Evolutionary conservation across 2,888 invertebrate genomes (phyloP).

Genomic region (Lysandra bellargus): DNA sequence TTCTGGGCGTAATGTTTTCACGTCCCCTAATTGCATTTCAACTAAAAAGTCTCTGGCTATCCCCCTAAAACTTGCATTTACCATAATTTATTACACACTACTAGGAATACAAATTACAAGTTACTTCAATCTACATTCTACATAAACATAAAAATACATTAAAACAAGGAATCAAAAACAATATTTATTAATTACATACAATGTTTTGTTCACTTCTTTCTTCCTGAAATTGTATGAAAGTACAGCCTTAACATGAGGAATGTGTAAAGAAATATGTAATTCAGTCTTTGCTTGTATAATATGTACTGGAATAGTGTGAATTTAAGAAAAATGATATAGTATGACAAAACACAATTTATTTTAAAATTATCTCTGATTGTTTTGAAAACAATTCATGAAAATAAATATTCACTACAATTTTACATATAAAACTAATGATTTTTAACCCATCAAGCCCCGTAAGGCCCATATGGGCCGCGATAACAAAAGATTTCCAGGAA

Average conservation of each 20-base stretch:
- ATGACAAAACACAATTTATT: conserved; percentile 33
- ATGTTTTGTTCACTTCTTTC: conserved; percentile 69
- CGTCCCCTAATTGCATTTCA: no score
- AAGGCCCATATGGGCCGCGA: no score
- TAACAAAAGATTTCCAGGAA: no score
- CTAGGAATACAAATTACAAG: no score
- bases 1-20: no score
- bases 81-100: no score
- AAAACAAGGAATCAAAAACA: conserved; percentile 48
- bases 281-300: conserved; percentile 63
- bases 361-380: background rate
- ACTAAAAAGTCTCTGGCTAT: no score
- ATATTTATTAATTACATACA: conserved; percentile 65
- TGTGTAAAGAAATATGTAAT: conserved; percentile 61
- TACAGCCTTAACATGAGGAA: conserved; percentile 73
- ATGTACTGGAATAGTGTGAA: conserved; percentile 47
- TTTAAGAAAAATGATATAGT: conserved; percentile 35
- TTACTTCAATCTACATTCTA: no score
- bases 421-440: conserved; percentile 23
- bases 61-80: no score
- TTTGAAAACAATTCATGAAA: conserved; percentile 21
- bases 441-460: background rate
- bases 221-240: conserved; percentile 50
- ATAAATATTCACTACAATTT: conserved; percentile 30
- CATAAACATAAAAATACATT: conserved; percentile 32